phyloP scores from a whole-genome alignment of 2,888 invertebrate species.

The Ecliptopera silaceata region DNA sequence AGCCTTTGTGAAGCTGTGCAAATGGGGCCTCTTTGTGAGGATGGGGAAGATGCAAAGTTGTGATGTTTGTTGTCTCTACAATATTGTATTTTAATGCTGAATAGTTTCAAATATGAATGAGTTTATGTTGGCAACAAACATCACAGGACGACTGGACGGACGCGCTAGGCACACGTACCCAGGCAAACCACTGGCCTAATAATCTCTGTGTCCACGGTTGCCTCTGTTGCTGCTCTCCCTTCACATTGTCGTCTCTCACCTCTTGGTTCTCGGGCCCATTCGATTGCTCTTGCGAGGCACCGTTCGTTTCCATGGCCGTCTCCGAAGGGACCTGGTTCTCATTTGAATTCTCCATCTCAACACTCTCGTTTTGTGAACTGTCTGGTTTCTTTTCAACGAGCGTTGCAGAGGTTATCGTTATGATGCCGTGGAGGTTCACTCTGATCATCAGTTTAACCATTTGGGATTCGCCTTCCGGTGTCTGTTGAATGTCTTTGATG shows the following conservation, averaged over 20 bases:
- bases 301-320: slow-evolving; percentile 79
- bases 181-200: slow-evolving; percentile 88
- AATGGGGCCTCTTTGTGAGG: slow-evolving; percentile 76
- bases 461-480: slow-evolving; percentile 93
- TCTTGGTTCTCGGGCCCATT: slow-evolving; percentile 76
- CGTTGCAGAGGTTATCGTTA: slow-evolving; percentile 93
- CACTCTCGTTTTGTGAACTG: slow-evolving; percentile 64
- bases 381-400: slow-evolving; percentile 89
- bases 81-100: slow-evolving; percentile 17
- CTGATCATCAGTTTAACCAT: slow-evolving; percentile 98
- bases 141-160: slow-evolving; percentile 58
- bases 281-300: slow-evolving; percentile 68
- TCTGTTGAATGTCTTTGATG: slow-evolving; percentile 92
- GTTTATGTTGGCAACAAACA: slow-evolving; percentile 65
- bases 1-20: slow-evolving; percentile 69
- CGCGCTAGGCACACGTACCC: slow-evolving; percentile 85
- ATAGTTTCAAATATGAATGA: background rate
- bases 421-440: slow-evolving; percentile 96
- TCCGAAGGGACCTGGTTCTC: slow-evolving; percentile 69
- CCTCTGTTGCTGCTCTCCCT: slow-evolving; percentile 75
- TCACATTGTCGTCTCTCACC: slow-evolving; percentile 77
- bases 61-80: slow-evolving; percentile 68
- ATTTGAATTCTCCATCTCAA: slow-evolving; percentile 74
- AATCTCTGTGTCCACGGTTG: slow-evolving; percentile 88
- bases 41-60: slow-evolving; percentile 64